Evolutionary conservation across 2,797 vertebrate genomes (phyloP).

Genomic region (Etheostoma nigrum): DNA sequence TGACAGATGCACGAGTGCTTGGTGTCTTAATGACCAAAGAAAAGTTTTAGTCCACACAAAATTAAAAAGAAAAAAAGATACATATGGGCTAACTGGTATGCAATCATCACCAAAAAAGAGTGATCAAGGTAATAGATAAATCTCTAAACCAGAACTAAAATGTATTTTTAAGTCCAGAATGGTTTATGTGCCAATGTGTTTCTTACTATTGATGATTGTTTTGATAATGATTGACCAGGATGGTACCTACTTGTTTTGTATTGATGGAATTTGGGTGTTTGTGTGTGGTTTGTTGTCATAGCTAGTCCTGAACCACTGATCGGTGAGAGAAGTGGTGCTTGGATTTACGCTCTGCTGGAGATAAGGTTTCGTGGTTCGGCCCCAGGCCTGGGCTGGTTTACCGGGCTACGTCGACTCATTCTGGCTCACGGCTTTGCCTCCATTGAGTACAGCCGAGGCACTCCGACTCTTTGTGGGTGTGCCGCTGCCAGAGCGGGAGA

Average conservation of each 20-base stretch:
- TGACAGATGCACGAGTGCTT: conserved; percentile 82
- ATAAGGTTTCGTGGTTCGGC: conserved; percentile 87
- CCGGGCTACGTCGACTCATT: conserved; percentile 98
- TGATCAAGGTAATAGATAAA: conserved; percentile 74
- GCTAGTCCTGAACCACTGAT: conserved; percentile 87
- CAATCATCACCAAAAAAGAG: conserved; percentile 66
- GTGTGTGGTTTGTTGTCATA: conserved; percentile 70
- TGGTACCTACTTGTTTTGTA: conserved; percentile 52
- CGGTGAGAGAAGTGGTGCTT: conserved; percentile 90
- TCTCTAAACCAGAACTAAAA: conserved; percentile 59
- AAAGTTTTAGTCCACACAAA: conserved; percentile 73
- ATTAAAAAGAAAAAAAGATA: conserved; percentile 72
- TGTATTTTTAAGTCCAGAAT: conserved; percentile 54
- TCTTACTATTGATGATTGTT: conserved; percentile 53
- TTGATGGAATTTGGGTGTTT: conserved; percentile 57
- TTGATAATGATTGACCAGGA: conserved; percentile 52
- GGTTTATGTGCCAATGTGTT: conserved; percentile 51
- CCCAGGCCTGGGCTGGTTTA: conserved; percentile 83
- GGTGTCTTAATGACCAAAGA: conserved; percentile 80
- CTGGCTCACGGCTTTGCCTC: conserved; percentile 98
- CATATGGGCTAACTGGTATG: conserved; percentile 84
- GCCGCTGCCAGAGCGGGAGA: conserved; percentile 97
- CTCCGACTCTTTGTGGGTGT: conserved; percentile 99
- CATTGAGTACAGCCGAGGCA: conserved; percentile 96
- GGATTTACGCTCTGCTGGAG: conserved; percentile 95